Percentiles rank a stretch among this genome's conserved stretches.
Evolutionary conservation across 92 coral and sea anemone species (phyloP).

Genomic region (Umimayanthus kanabou): DNA sequence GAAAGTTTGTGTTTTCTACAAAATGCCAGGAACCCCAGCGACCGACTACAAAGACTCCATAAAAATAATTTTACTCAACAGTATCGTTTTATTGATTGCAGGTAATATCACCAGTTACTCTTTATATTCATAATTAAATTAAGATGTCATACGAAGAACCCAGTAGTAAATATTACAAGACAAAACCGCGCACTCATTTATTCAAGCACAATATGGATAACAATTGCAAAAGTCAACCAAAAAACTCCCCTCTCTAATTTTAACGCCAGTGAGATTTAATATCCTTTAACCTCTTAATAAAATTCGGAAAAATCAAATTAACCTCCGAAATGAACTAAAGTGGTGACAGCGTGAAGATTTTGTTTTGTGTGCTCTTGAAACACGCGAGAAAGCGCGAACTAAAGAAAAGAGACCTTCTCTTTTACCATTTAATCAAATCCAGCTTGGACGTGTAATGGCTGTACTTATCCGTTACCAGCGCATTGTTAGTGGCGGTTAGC

Average conservation of each 20-base stretch:
- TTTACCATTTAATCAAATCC: conserved; percentile 83
- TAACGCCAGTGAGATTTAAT: conserved; percentile 43
- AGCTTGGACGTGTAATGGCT: conserved; percentile 49
- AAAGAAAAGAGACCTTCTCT: conserved; percentile 46
- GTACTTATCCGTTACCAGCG: conserved; percentile 72
- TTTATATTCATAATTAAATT: conserved; percentile 46
- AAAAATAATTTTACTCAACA: conserved; percentile 35
- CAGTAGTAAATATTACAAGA: conserved; percentile 37
- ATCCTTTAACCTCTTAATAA: conserved; percentile 73
- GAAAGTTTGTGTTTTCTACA: conserved; percentile 19
- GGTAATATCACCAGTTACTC: conserved; percentile 43
- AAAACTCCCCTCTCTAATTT: conserved; percentile 32
- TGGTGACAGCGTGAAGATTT: conserved; percentile 29
- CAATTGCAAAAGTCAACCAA: conserved; percentile 44
- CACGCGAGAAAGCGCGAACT: conserved; percentile 27
- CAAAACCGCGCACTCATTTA: conserved; percentile 37
- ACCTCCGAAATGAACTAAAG: conserved; percentile 49
- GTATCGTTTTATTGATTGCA: conserved; percentile 47
- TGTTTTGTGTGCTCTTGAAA: conserved; percentile 37
- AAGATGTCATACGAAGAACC: conserved; percentile 32
- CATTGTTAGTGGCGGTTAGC: conserved; percentile 80
- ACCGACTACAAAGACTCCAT: conserved; percentile 3
- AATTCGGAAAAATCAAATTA: conserved; percentile 72
- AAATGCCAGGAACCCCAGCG: conserved; percentile 38
- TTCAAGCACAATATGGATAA: conserved; percentile 18